Evolutionary conservation across 2,888 invertebrate genomes (phyloP).

Genomic region (Cheiracanthium punctorium): DNA sequence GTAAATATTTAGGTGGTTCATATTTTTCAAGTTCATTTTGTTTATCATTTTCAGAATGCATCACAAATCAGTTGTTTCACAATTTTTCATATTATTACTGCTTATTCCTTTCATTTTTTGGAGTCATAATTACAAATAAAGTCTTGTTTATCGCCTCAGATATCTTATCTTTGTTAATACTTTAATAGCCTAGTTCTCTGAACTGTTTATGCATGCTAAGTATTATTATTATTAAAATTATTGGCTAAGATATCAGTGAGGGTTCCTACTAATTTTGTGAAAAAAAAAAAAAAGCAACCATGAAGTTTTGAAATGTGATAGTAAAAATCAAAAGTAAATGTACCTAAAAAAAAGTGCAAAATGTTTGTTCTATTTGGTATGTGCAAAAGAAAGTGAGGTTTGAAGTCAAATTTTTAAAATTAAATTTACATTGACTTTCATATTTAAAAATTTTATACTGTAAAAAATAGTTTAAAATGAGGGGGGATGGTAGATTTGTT

Average conservation of each 20-base stretch:
- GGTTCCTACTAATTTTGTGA: too few relatives aligned
- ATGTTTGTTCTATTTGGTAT: too few relatives aligned
- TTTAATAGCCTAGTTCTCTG: not conserved
- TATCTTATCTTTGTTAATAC: not conserved
- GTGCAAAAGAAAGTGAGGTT: too few relatives aligned
- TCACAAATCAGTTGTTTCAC: not conserved
- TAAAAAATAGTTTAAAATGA: too few relatives aligned
- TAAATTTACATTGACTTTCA: too few relatives aligned
- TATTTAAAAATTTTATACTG: too few relatives aligned
- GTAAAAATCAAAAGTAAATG: too few relatives aligned
- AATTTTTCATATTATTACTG: not conserved
- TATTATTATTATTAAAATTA: not conserved
- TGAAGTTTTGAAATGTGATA: too few relatives aligned
- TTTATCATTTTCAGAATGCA: conserved; percentile 26
- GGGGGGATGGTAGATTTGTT: too few relatives aligned
- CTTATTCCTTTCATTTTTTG: not conserved
- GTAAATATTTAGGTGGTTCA: conserved; percentile 42
- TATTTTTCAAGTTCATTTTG: conserved; percentile 36
- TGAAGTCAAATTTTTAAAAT: too few relatives aligned
- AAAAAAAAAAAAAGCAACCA: too few relatives aligned
- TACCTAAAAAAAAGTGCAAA: too few relatives aligned
- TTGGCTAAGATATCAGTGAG: not conserved
- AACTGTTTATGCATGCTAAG: not conserved
- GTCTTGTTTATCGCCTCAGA: not conserved
- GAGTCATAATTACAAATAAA: not conserved